Percentiles rank a stretch among this genome's conserved stretches.
Evolutionary conservation across 2,113 vertebrate species (phyloP).

Genomic region (Pluvialis apricaria): DNA sequence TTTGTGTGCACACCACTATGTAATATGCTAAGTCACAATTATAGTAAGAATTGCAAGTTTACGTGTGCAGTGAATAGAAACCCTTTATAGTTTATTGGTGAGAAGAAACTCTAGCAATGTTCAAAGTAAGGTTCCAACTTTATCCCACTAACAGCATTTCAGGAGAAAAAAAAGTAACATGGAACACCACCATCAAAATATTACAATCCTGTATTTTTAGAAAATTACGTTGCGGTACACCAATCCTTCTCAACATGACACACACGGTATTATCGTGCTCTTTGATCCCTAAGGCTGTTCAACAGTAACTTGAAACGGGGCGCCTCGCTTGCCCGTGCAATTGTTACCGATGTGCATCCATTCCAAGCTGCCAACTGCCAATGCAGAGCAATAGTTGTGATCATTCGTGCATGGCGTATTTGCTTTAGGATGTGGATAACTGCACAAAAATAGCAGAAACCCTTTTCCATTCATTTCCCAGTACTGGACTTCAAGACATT

Average conservation of each 20-base stretch:
- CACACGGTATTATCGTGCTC: background rate
- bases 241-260: background rate
- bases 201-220: background rate
- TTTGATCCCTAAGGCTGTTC: background rate
- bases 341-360: background rate
- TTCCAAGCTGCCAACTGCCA: background rate
- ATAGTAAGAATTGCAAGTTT: background rate
- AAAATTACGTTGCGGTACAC: background rate
- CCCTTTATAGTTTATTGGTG: conserved; percentile 28
- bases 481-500: background rate
- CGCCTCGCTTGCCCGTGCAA: background rate
- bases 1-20: background rate
- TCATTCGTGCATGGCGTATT: background rate
- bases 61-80: conserved; percentile 10
- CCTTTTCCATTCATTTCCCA: background rate
- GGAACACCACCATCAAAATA: background rate
- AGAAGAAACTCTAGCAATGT: background rate
- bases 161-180: background rate
- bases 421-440: background rate
- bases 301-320: background rate
- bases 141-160: conserved; percentile 17
- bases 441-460: background rate
- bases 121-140: conserved; percentile 29
- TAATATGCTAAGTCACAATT: background rate
- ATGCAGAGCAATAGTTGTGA: background rate